Conservation (phyloP, 2,797 vertebrate genomes). For the Tauraco hartlaubi region DNA sequence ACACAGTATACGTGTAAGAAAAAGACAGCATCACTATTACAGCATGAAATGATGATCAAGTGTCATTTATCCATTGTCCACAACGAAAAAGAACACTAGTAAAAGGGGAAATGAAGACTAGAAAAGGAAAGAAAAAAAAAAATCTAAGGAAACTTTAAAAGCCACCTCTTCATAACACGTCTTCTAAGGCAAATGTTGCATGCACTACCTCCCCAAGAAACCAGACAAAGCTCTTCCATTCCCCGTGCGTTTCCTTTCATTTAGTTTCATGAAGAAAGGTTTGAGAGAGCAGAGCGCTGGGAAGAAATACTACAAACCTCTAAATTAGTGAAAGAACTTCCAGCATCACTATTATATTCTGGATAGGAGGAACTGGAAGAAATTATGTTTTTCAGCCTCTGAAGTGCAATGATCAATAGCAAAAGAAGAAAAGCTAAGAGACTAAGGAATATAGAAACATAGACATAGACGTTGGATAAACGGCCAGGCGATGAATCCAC, state of each 20-base stretch:
- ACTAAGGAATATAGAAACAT: slow-evolving; percentile 96
- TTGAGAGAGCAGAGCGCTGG: slow-evolving; percentile 90
- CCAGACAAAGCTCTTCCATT: background rate
- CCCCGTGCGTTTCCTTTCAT: background rate
- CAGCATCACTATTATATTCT: slow-evolving; percentile 92
- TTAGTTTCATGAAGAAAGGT: slow-evolving; percentile 82
- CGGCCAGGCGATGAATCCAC: slow-evolving; percentile 84
- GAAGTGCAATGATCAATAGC: slow-evolving; percentile 93
- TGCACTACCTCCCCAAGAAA: slow-evolving; percentile 5
- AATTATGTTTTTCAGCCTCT: slow-evolving; percentile 97
- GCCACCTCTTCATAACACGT: slow-evolving; percentile 15
- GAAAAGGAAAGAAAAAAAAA: background rate
- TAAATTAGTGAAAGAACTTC: slow-evolving; percentile 95
- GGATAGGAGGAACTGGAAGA: slow-evolving; percentile 93
- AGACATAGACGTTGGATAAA: slow-evolving; percentile 90
- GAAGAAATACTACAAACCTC: slow-evolving; percentile 97
- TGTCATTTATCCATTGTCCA: slow-evolving; percentile 1
- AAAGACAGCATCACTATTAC: background rate
- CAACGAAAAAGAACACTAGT: slow-evolving; percentile 33
- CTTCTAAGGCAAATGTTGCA: slow-evolving; percentile 56
- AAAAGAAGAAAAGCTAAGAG: slow-evolving; percentile 93
- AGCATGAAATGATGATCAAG: background rate
- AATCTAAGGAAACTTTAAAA: slow-evolving; percentile 22
- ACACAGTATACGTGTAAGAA: background rate
- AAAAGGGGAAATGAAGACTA: slow-evolving; percentile 8